Conservation (phyloP, 1,140 invertebrate genomes). For the Drosophila chauvacae region DNA sequence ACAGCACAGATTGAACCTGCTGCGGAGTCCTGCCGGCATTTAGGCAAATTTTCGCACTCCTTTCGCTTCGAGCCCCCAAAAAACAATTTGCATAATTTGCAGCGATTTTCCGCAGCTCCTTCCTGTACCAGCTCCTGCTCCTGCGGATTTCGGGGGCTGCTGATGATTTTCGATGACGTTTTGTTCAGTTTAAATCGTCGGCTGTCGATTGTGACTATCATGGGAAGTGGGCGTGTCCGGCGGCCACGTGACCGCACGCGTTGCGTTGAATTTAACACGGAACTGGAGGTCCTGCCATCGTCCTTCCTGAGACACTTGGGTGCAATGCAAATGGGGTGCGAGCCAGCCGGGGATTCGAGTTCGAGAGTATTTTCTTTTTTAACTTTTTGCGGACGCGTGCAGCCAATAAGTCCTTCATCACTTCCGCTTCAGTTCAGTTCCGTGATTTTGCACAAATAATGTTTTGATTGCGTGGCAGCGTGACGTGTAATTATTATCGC, state of each 20-base stretch:
- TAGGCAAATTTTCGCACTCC: conserved; percentile 78
- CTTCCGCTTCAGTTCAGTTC: conserved; percentile 84
- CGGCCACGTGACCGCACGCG: conserved; percentile 77
- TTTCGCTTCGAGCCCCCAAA: conserved; percentile 36
- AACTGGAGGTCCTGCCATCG: conserved; percentile 18
- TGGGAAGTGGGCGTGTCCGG: conserved; percentile 68
- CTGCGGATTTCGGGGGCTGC: background rate
- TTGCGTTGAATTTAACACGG: conserved; percentile 79
- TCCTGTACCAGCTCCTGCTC: conserved; percentile 10
- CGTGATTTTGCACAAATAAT: conserved; percentile 84
- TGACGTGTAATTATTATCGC: conserved; percentile 84
- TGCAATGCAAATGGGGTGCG: conserved; percentile 60
- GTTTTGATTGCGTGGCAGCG: conserved; percentile 84
- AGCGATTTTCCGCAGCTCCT: conserved; percentile 66
- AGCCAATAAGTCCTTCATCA: conserved; percentile 84
- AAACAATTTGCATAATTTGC: conserved; percentile 79
- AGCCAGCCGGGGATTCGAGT: conserved; percentile 14
- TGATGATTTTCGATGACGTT: conserved; percentile 58
- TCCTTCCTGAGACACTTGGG: conserved; percentile 35
- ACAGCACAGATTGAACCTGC: conserved; percentile 67
- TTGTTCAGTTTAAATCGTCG: conserved; percentile 61
- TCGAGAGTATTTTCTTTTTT: conserved; percentile 51
- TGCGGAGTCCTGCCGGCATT: conserved; percentile 56
- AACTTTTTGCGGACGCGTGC: conserved; percentile 79
- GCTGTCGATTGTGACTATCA: conserved; percentile 71